A percentile compares a stretch with the other conserved stretches of the same genome.
Conservation (phyloP, 2,888 invertebrate genomes). For the Nycteola revayana region DNA sequence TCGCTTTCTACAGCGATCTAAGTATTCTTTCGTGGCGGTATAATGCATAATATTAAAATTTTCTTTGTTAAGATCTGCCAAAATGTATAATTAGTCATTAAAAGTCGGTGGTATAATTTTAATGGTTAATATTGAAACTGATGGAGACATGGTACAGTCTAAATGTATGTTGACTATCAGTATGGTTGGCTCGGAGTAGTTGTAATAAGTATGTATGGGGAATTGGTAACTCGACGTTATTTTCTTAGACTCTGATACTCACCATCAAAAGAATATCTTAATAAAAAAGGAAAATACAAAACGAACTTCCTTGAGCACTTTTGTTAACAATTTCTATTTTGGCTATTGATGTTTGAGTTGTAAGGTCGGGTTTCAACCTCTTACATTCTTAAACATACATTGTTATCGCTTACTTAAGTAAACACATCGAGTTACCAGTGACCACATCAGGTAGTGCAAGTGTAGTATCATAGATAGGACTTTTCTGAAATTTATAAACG, state of each 20-base stretch:
- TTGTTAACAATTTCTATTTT: too few relatives aligned
- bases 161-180: slow-evolving; percentile 33
- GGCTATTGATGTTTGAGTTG: too few relatives aligned
- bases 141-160: slow-evolving; percentile 23
- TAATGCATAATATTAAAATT: slow-evolving; percentile 44
- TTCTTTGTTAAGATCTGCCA: slow-evolving; percentile 36
- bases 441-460: slow-evolving; percentile 42
- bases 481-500: slow-evolving; percentile 80
- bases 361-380: too few relatives aligned
- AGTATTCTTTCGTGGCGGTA: slow-evolving; percentile 38
- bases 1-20: slow-evolving; percentile 31
- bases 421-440: neutral
- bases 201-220: slow-evolving; percentile 32
- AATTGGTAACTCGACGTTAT: slow-evolving; percentile 8
- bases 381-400: too few relatives aligned
- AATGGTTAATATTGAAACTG: slow-evolving; percentile 29
- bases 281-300: too few relatives aligned
- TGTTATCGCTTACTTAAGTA: neutral
- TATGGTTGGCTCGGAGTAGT: slow-evolving; percentile 51
- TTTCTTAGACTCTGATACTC: too few relatives aligned
- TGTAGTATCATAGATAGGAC: slow-evolving; percentile 69
- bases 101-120: slow-evolving; percentile 29
- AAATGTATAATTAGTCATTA: slow-evolving; percentile 31
- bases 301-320: too few relatives aligned
- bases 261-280: too few relatives aligned